These are phyloP conservation scores for Sebastes taczanowskii DNA, from an alignment of 2,797 vertebrate genomes.

Conservation along the genomic window DNA sequence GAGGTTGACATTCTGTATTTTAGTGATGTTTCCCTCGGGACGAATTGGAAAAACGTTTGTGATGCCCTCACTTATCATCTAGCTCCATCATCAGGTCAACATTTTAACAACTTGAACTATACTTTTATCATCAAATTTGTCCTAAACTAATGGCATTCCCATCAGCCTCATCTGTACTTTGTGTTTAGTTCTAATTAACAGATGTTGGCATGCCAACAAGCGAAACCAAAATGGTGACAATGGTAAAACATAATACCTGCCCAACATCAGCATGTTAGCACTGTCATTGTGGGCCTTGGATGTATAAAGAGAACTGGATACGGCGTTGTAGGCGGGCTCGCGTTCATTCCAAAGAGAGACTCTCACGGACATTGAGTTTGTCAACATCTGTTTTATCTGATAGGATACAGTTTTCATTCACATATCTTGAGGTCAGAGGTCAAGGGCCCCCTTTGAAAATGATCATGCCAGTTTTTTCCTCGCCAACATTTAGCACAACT, in stretches of 20 bases:
- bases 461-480: too few relatives aligned
- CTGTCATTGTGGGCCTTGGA: not conserved
- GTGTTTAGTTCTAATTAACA: not conserved
- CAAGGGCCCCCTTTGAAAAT: too few relatives aligned
- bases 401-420: too few relatives aligned
- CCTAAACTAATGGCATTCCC: not conserved
- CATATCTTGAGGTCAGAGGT: too few relatives aligned
- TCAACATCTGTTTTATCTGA: too few relatives aligned
- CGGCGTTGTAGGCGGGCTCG: too few relatives aligned
- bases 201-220: not conserved
- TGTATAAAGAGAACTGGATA: too few relatives aligned
- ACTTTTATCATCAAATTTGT: not conserved
- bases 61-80: not conserved
- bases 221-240: not conserved
- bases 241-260: not conserved
- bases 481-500: too few relatives aligned
- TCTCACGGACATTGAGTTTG: too few relatives aligned
- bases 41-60: not conserved
- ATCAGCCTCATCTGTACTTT: not conserved
- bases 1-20: not conserved
- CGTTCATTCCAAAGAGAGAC: too few relatives aligned
- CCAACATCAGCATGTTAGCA: not conserved
- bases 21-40: not conserved
- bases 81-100: not conserved
- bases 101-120: rapidly evolving